Evolutionary conservation across 1,140 invertebrate genomes (phyloP).

Genomic region (Scaptomyza graminum): DNA sequence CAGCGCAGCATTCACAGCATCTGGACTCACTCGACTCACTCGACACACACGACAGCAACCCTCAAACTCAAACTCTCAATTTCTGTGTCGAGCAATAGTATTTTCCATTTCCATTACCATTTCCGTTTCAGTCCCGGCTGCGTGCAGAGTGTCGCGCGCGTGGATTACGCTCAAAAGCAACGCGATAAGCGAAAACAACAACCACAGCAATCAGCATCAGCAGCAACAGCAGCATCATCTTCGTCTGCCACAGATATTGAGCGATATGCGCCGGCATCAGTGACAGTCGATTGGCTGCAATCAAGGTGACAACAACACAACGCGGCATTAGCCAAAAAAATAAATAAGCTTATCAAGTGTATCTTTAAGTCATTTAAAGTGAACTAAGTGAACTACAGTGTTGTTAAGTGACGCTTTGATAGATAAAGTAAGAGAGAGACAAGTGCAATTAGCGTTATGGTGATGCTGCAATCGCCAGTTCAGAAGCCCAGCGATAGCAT

Average conservation of each 20-base stretch:
- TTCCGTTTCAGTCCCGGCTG: conserved; percentile 61
- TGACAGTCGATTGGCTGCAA: conserved; percentile 83
- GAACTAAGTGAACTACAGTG: conserved; percentile 9
- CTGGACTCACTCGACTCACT: conserved; percentile 47
- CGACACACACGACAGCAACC: conserved; percentile 36
- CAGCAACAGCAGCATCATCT: conserved; percentile 16
- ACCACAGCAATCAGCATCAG: not conserved
- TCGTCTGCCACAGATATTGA: conserved; percentile 49
- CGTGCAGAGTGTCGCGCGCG: conserved; percentile 61
- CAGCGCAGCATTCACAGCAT: conserved; percentile 45
- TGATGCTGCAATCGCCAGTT: conserved; percentile 83
- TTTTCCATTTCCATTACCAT: conserved; percentile 40
- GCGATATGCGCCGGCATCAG: conserved; percentile 57
- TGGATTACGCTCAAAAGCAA: conserved; percentile 67
- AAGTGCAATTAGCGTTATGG: conserved; percentile 61
- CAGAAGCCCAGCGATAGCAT: conserved; percentile 69
- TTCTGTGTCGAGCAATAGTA: conserved; percentile 10
- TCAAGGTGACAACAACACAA: conserved; percentile 73
- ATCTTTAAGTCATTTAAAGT: not conserved
- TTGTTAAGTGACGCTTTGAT: not conserved
- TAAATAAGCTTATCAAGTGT: conserved; percentile 15
- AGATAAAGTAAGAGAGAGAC: conserved; percentile 6
- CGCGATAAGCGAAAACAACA: conserved; percentile 50
- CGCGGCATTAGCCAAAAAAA: conserved; percentile 40
- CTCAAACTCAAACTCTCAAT: conserved; percentile 27